phyloP scores from a whole-genome alignment of 2,797 vertebrate species.

The Choloepus didactylus region DNA sequence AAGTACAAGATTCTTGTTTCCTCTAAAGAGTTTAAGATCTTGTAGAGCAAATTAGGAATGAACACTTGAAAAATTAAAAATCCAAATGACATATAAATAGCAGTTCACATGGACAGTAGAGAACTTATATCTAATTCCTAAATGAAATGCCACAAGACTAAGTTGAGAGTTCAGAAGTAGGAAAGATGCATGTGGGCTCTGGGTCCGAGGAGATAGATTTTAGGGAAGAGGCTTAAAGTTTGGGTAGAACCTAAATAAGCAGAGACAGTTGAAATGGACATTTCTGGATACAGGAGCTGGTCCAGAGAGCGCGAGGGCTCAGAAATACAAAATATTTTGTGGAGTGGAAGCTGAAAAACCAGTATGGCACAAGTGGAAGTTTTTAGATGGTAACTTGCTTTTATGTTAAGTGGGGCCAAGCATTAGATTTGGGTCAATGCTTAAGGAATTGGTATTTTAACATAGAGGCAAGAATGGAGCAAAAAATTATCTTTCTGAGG shows the following conservation, averaged over 20 bases:
- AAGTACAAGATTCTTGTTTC: neutral
- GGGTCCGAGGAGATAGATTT: neutral
- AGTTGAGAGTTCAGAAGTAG: neutral
- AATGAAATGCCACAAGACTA: neutral
- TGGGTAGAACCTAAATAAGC: neutral
- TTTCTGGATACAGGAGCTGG: neutral
- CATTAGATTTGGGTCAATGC: neutral
- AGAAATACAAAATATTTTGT: neutral
- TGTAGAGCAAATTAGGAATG: neutral
- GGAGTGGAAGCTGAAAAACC: neutral
- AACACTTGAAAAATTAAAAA: neutral
- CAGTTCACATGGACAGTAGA: neutral
- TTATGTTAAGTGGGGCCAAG: neutral
- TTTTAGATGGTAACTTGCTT: conserved; percentile 31
- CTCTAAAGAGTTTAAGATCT: neutral
- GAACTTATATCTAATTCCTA: neutral
- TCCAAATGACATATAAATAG: neutral
- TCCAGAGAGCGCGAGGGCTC: neutral
- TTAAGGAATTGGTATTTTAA: neutral
- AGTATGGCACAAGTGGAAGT: neutral
- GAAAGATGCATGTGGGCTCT: neutral
- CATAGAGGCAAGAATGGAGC: neutral
- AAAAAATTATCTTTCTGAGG: neutral
- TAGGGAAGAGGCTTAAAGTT: neutral
- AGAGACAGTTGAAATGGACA: neutral